Evolutionary conservation across 2,888 invertebrate genomes (phyloP).

Genomic region (Loripinus fragilis): DNA sequence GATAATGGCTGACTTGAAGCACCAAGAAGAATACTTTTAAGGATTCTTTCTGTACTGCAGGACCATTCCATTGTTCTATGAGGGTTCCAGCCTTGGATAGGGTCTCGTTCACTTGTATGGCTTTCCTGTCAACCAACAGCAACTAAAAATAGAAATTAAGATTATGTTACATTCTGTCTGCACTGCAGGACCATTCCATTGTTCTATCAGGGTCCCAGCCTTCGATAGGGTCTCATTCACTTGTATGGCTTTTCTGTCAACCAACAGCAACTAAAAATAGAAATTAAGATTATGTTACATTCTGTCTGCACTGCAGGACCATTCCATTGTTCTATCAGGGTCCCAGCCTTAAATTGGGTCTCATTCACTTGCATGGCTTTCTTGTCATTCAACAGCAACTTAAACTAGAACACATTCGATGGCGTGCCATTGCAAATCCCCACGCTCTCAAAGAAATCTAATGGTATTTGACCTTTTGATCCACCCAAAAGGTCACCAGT

Average conservation of each 20-base stretch:
- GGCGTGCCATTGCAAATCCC: no score
- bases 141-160: constrained; percentile 88
- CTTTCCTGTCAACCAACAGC: constrained; percentile 95
- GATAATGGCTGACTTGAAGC: constrained; percentile 97
- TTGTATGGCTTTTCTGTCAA: constrained; percentile 96
- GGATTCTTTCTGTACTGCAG: constrained; percentile 94
- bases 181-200: constrained; percentile 91
- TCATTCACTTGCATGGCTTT: constrained; percentile 96
- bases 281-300: no score
- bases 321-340: constrained; percentile 95
- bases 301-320: constrained; percentile 94
- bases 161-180: constrained; percentile 99
- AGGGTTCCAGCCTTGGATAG: constrained; percentile 94
- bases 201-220: constrained; percentile 95
- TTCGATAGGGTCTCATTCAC: constrained; percentile 94
- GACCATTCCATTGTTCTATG: constrained; percentile 94
- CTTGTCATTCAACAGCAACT: constrained; percentile 95
- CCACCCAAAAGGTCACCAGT: no score
- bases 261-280: constrained; percentile 91
- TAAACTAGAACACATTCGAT: no score
- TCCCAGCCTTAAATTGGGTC: constrained; percentile 93
- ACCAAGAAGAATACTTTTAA: constrained; percentile 96
- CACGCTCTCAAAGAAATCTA: no score
- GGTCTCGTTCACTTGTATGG: constrained; percentile 94
- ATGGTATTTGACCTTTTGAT: no score